phyloP scores from a whole-genome alignment of 1,140 invertebrate species.

The Ostrea edulis region DNA sequence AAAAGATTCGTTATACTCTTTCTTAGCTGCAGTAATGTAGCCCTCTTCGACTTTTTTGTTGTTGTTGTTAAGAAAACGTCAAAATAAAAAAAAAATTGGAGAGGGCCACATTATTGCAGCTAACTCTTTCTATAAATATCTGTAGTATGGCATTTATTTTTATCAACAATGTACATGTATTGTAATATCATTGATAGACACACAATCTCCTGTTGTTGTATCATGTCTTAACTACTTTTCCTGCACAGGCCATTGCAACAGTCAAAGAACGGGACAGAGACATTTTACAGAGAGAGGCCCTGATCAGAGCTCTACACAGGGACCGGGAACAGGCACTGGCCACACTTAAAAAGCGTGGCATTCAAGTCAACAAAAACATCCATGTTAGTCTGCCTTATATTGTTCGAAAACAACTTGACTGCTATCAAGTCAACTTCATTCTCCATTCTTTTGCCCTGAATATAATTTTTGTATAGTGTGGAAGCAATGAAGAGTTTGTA shows the following conservation, averaged over 20 bases:
- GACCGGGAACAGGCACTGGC: slow-evolving; percentile 69
- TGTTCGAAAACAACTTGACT: background rate
- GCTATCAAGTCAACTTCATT: background rate
- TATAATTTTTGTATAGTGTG: background rate
- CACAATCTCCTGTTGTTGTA: too few species aligned
- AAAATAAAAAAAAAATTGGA: too few species aligned
- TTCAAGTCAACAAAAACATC: slow-evolving; percentile 70
- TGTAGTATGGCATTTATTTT: too few species aligned
- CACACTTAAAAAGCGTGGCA: slow-evolving; percentile 74
- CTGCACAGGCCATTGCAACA: slow-evolving; percentile 70
- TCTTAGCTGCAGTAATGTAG: too few species aligned
- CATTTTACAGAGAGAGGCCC: slow-evolving; percentile 66
- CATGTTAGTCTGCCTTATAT: slow-evolving; percentile 59
- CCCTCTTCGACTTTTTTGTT: too few species aligned
- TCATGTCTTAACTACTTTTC: background rate
- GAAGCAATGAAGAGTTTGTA: too few species aligned
- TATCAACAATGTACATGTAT: too few species aligned
- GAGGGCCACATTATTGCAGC: too few species aligned
- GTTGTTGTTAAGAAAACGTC: too few species aligned
- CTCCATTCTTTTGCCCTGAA: background rate
- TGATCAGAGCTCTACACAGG: slow-evolving; percentile 67
- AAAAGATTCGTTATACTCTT: too few species aligned
- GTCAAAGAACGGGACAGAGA: slow-evolving; percentile 72
- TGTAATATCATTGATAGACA: too few species aligned
- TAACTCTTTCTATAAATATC: too few species aligned